Percentiles rank a stretch among this genome's conserved stretches.
Evolutionary conservation across 2,888 invertebrate species (phyloP).

Genomic region (Notocelia uddmanniana): DNA sequence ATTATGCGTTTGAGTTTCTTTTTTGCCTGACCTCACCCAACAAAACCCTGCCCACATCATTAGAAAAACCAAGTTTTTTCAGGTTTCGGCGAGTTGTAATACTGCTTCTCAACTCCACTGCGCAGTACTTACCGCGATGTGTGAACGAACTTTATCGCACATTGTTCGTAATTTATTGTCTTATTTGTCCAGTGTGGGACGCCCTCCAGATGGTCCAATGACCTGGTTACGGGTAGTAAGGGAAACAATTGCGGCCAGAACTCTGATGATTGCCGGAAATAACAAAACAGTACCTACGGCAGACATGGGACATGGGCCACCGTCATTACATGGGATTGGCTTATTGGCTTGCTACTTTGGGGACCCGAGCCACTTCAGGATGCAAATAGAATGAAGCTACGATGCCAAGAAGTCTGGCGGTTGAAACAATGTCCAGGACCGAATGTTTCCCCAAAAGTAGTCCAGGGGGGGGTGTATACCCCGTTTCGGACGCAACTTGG

Average conservation of each 20-base stretch:
- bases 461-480: too few species aligned
- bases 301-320: too few species aligned
- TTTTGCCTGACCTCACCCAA: not conserved
- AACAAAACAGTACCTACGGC: not conserved
- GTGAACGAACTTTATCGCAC: conserved; percentile 42
- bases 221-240: conserved; percentile 31
- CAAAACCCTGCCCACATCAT: not conserved
- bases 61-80: not conserved
- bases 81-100: not conserved
- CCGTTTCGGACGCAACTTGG: too few species aligned
- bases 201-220: conserved; percentile 41
- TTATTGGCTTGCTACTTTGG: too few species aligned
- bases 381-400: too few species aligned
- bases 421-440: too few species aligned
- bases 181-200: conserved; percentile 33
- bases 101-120: conserved; percentile 13
- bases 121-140: conserved; percentile 11
- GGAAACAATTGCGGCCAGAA: conserved; percentile 7
- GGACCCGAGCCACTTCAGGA: too few species aligned
- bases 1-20: too few species aligned
- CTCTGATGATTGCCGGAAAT: not conserved
- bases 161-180: conserved; percentile 42
- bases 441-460: too few species aligned
- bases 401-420: too few species aligned
- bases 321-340: not conserved